Conservation (phyloP, 2,797 vertebrate species). For the Diglossa cyanea region DNA sequence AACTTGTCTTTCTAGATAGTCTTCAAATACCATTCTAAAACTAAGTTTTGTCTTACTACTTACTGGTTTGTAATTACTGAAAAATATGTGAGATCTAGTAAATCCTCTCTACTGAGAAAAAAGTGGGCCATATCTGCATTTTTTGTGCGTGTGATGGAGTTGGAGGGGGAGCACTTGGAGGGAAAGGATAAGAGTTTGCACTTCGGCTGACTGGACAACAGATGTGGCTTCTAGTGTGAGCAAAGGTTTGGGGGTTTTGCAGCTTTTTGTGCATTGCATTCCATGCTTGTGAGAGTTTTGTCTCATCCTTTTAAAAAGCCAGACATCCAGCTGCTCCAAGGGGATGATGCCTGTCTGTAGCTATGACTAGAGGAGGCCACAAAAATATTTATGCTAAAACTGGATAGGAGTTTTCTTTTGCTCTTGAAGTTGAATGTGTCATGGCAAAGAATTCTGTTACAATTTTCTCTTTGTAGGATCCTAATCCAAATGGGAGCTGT, state of each 20-base stretch:
- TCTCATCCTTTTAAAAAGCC: not conserved
- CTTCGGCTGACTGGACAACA: not conserved
- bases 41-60: not conserved
- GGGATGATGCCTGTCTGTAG: conserved; percentile 2
- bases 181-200: not conserved
- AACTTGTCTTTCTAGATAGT: not conserved
- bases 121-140: not conserved
- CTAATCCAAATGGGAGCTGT: not conserved
- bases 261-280: not conserved
- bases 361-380: not conserved
- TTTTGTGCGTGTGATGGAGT: not conserved
- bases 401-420: not conserved
- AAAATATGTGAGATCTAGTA: not conserved
- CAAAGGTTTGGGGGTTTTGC: not conserved
- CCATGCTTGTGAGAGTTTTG: not conserved
- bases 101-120: not conserved
- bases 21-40: not conserved
- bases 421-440: not conserved
- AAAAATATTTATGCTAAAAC: conserved; percentile 17
- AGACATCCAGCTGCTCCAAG: conserved; percentile 6
- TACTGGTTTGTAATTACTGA: not conserved
- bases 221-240: not conserved
- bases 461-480: not conserved
- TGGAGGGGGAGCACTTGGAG: not conserved
- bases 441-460: not conserved